Evolutionary conservation across 2,113 vertebrate genomes (phyloP).

Genomic region (Lepisosteus osseus): DNA sequence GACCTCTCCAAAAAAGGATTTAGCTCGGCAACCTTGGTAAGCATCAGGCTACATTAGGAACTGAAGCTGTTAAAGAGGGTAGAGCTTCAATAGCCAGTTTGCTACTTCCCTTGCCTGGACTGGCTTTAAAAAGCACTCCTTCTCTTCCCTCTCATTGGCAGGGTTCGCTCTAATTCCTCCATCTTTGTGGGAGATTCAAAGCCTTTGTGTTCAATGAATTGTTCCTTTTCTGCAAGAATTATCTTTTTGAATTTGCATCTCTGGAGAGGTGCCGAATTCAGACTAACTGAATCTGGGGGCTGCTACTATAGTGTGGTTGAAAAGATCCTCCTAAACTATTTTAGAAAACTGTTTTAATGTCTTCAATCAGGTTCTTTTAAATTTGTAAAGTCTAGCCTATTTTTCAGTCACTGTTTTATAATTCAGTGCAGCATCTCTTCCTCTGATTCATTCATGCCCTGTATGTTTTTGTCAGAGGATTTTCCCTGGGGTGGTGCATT

Average conservation of each 20-base stretch:
- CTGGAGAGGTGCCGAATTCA: too few relatives aligned
- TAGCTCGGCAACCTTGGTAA: neutral
- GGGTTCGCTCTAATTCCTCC: neutral
- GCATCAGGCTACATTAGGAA: slow-evolving; percentile 23
- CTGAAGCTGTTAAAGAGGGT: slow-evolving; percentile 10
- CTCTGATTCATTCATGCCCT: too few relatives aligned
- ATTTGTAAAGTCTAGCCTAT: too few relatives aligned
- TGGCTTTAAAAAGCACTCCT: neutral
- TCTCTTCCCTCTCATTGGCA: slow-evolving; percentile 4
- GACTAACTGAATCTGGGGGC: too few relatives aligned
- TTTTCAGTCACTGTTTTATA: too few relatives aligned
- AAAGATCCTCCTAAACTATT: too few relatives aligned
- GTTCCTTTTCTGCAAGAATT: slow-evolving; percentile 5
- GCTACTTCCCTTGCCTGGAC: neutral
- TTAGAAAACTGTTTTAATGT: too few relatives aligned
- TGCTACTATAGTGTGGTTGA: too few relatives aligned
- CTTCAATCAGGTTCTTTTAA: too few relatives aligned
- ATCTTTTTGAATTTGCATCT: neutral
- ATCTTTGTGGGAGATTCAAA: slow-evolving; percentile 1
- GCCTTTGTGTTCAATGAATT: slow-evolving; percentile 4
- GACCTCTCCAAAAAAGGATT: neutral
- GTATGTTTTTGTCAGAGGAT: neutral
- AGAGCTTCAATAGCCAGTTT: slow-evolving; percentile 18
- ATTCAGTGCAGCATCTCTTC: too few relatives aligned
- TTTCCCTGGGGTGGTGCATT: neutral